Percentiles rank a stretch among this genome's conserved stretches.
These are phyloP conservation scores for Clarias platycephalus DNA, from an alignment of 2,797 vertebrate genomes.

Conservation along the genomic window DNA sequence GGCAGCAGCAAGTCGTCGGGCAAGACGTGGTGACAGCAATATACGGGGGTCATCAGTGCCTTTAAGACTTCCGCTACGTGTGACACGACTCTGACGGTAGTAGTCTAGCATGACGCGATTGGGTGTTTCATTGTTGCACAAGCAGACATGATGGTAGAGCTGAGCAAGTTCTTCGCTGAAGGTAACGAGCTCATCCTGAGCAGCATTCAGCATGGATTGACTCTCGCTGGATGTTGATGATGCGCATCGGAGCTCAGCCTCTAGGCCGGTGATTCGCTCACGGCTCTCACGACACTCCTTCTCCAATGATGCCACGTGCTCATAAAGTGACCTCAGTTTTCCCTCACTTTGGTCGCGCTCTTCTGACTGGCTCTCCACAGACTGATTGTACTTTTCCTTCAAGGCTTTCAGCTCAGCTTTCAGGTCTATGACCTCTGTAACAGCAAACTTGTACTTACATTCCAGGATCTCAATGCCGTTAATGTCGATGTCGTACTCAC, in stretches of 20 bases:
- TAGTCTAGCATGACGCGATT: constrained; percentile 99
- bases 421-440: constrained; percentile 95
- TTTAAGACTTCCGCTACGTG: constrained; percentile 90
- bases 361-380: constrained; percentile 86
- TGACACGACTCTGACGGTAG: constrained; percentile 91
- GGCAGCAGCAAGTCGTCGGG: constrained; percentile 81
- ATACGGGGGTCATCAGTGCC: constrained; percentile 89
- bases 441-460: constrained; percentile 95
- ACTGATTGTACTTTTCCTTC: constrained; percentile 95
- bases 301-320: constrained; percentile 85
- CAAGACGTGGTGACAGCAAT: constrained; percentile 87
- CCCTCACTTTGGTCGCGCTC: constrained; percentile 82
- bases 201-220: constrained; percentile 88
- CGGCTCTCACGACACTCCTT: constrained; percentile 79
- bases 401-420: constrained; percentile 96
- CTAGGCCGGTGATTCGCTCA: constrained; percentile 82
- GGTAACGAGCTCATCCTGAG: constrained; percentile 95
- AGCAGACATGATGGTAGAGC: constrained; percentile 96
- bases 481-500: constrained; percentile 83
- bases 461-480: constrained; percentile 93
- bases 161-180: constrained; percentile 97
- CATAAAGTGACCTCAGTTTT: constrained; percentile 77
- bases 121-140: constrained; percentile 97
- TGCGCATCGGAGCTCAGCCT: constrained; percentile 85
- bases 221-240: constrained; percentile 82